Conservation (phyloP, 1,140 invertebrate genomes). For the Drosophila hydei region DNA sequence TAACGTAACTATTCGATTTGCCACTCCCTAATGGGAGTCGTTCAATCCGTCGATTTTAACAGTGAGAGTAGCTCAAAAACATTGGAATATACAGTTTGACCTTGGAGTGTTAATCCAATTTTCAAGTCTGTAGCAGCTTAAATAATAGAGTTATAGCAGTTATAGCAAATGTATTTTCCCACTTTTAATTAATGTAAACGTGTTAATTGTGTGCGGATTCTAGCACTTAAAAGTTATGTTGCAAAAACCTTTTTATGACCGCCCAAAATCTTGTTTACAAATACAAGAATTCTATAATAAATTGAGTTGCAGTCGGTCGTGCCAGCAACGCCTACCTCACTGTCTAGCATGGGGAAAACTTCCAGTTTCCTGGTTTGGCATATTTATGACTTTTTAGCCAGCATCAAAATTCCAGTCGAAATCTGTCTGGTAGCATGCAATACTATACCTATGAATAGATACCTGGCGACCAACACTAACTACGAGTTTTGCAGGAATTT, state of each 20-base stretch:
- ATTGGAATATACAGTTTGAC: too few relatives aligned
- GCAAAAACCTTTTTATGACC: neutral
- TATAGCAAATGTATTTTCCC: too few relatives aligned
- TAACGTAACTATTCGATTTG: too few relatives aligned
- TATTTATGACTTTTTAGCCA: constrained; percentile 65
- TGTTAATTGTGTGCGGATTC: too few relatives aligned
- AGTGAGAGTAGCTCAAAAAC: too few relatives aligned
- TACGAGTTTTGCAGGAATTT: constrained; percentile 78
- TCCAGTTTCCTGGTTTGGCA: constrained; percentile 29
- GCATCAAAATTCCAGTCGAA: constrained; percentile 32
- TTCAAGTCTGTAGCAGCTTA: too few relatives aligned
- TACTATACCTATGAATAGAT: constrained; percentile 16
- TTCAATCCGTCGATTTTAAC: too few relatives aligned
- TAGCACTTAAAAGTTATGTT: too few relatives aligned
- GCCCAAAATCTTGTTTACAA: constrained; percentile 32
- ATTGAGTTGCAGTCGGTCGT: constrained; percentile 30
- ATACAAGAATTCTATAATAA: constrained; percentile 54
- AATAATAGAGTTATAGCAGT: too few relatives aligned
- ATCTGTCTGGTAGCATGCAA: constrained; percentile 50
- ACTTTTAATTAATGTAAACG: too few relatives aligned
- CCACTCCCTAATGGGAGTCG: too few relatives aligned
- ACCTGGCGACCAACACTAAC: constrained; percentile 21
- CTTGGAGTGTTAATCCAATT: too few relatives aligned
- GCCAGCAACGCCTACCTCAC: constrained; percentile 55
- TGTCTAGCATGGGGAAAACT: constrained; percentile 6